A percentile compares a stretch with the other conserved stretches of the same genome.
Conservation (phyloP, 30 jellyfish, hydroid and myxozoan species). For the Hydra vulgaris region DNA sequence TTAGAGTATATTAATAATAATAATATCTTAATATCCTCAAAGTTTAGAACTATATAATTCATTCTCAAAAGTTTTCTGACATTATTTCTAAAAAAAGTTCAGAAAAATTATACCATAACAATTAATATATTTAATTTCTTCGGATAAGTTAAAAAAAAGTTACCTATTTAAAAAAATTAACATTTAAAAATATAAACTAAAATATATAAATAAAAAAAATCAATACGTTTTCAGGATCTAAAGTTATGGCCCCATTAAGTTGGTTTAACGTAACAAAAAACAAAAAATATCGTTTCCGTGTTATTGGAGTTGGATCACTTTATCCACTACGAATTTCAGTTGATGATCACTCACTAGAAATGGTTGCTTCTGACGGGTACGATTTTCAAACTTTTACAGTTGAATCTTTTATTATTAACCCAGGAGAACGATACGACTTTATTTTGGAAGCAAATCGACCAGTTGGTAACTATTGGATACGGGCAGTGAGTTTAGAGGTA, state of each 20-base stretch:
- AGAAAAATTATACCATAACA: no score
- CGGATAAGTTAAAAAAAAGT: no score
- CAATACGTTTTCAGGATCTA: conserved; percentile 48
- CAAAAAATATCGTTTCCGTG: conserved; percentile 71
- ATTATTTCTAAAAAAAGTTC: no score
- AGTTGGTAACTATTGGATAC: conserved; percentile 72
- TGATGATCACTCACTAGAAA: conserved; percentile 53
- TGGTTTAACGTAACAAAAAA: conserved; percentile 63
- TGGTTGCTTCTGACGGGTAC: conserved; percentile 68
- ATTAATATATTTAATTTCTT: no score
- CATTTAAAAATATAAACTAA: no score
- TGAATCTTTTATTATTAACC: conserved; percentile 64
- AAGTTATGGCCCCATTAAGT: conserved; percentile 53
- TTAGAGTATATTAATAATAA: no score
- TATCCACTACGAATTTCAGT: conserved; percentile 81
- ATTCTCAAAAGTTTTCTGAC: no score
- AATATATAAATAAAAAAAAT: no score
- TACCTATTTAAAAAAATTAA: no score
- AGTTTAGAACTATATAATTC: no score
- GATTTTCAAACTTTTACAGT: conserved; percentile 38
- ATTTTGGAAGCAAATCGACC: conserved; percentile 58
- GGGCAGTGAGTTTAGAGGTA: conserved; percentile 54
- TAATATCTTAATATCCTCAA: no score
- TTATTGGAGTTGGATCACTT: conserved; percentile 62
- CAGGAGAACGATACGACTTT: conserved; percentile 90